These are phyloP conservation scores for Charadrius vociferus DNA, from an alignment of 2,113 vertebrate species.

Conservation along the genomic window DNA sequence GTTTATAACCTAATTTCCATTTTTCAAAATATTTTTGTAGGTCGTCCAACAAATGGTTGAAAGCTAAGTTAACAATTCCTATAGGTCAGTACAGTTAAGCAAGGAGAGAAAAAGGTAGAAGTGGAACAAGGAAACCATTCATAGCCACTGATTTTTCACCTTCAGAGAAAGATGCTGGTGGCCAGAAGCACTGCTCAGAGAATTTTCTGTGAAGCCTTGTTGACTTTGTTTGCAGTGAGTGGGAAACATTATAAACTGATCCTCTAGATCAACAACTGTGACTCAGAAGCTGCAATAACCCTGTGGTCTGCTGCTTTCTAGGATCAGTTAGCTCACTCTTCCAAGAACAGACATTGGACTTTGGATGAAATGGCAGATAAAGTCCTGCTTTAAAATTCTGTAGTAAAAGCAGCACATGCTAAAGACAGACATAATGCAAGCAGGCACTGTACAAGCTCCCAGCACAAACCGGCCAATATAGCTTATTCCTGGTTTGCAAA, in stretches of 20 bases:
- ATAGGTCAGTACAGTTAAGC: not conserved
- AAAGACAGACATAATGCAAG: not conserved
- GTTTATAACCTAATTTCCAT: slow-evolving; percentile 43
- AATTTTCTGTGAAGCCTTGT: not conserved
- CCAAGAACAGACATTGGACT: not conserved
- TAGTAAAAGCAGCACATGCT: not conserved
- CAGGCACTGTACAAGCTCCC: not conserved
- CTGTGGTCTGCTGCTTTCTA: not conserved
- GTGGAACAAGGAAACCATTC: not conserved
- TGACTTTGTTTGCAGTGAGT: not conserved
- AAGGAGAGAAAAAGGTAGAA: not conserved
- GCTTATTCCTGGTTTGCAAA: not conserved
- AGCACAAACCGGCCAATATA: not conserved
- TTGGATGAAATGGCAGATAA: not conserved
- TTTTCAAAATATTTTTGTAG: slow-evolving; percentile 21
- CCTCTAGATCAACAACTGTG: not conserved
- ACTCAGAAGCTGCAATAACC: not conserved
- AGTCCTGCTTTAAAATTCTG: not conserved
- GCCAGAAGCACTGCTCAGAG: not conserved
- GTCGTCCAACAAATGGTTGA: slow-evolving; percentile 24
- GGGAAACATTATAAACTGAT: not conserved
- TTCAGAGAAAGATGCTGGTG: not conserved
- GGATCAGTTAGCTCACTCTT: not conserved
- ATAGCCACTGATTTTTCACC: not conserved
- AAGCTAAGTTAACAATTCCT: not conserved